phyloP scores from a whole-genome alignment of 2,888 invertebrate genomes.

The Dimorphilus gyrociliatus region DNA sequence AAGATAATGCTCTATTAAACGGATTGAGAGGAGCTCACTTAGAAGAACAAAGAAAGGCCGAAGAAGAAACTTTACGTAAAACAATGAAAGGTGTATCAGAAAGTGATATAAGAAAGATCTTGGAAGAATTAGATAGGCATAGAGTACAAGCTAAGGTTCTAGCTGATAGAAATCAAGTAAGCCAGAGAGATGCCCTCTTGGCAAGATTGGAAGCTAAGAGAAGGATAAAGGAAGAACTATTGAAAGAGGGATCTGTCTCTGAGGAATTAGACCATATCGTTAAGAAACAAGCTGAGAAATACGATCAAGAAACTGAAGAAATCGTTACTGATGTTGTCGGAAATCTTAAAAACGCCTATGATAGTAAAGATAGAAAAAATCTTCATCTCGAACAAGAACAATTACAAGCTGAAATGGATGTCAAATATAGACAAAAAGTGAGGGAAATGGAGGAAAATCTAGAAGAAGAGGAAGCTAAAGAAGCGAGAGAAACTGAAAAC shows the following conservation, averaged over 20 bases:
- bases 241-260: constrained; percentile 21
- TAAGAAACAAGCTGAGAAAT: constrained; percentile 22
- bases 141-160: constrained; percentile 7
- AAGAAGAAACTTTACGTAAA: constrained; percentile 16
- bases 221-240: constrained; percentile 25
- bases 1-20: constrained; percentile 20
- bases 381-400: too few species aligned
- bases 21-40: constrained; percentile 11
- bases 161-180: constrained; percentile 12
- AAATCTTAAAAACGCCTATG: constrained; percentile 15
- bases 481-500: constrained; percentile 13
- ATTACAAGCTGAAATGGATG: constrained; percentile 19
- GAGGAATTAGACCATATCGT: constrained; percentile 26
- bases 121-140: too few species aligned
- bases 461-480: constrained; percentile 15
- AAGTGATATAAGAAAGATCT: too few species aligned
- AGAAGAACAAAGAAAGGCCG: constrained; percentile 12
- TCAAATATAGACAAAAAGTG: constrained; percentile 14
- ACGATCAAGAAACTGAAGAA: constrained; percentile 21
- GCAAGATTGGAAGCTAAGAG: constrained; percentile 28
- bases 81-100: constrained; percentile 14
- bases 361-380: background rate
- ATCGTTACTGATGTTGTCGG: constrained; percentile 21
- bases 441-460: constrained; percentile 12
- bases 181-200: constrained; percentile 19